Evolutionary conservation across 1,140 invertebrate genomes (phyloP).

Genomic region (Danaus melanippus): DNA sequence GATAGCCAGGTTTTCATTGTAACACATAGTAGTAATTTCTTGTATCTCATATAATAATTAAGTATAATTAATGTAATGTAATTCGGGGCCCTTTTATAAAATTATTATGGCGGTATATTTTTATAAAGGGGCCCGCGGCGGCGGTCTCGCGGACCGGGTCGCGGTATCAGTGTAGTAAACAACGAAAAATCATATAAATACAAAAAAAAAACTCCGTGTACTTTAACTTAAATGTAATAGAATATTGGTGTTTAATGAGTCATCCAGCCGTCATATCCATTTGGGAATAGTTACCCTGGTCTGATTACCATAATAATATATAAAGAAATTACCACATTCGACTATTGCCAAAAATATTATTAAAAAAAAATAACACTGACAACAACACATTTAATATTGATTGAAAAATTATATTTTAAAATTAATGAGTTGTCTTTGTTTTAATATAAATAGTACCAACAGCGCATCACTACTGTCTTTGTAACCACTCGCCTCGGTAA

Average conservation of each 20-base stretch:
- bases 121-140: conserved; percentile 34
- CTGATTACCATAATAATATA: no score
- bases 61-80: conserved; percentile 67
- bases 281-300: conserved; percentile 19
- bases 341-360: no score
- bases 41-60: conserved; percentile 62
- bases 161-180: conserved; percentile 47
- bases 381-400: no score
- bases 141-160: conserved; percentile 6
- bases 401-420: no score
- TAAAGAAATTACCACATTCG: no score
- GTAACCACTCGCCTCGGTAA: conserved; percentile 48
- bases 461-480: conserved; percentile 48
- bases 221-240: conserved; percentile 61
- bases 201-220: conserved; percentile 61
- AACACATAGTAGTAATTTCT: conserved; percentile 54
- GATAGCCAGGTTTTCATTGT: conserved; percentile 70
- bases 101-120: conserved; percentile 18
- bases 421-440: no score
- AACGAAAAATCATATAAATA: conserved; percentile 64
- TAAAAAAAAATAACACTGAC: no score
- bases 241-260: conserved; percentile 53
- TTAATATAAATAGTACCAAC: conserved; percentile 29
- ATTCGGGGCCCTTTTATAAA: conserved; percentile 49
- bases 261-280: conserved; percentile 49